These are phyloP conservation scores for Chlorocebus sabaeus DNA, from an alignment of 2,113 vertebrate species.

Conservation along the genomic window DNA sequence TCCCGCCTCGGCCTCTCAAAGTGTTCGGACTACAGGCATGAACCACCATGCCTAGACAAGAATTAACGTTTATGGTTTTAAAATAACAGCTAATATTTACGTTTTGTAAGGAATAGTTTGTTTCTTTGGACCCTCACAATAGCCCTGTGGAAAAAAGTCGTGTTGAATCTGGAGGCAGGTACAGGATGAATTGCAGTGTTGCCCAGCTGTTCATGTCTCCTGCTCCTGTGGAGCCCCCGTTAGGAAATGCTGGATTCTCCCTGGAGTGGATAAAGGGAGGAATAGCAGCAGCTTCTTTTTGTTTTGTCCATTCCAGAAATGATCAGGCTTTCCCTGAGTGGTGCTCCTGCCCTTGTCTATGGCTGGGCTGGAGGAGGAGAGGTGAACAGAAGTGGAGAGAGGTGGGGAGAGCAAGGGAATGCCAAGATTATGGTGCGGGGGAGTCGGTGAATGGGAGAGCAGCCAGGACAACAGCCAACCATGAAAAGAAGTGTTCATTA, in stretches of 20 bases:
- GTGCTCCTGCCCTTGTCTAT: neutral
- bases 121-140: neutral
- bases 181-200: fast-evolving
- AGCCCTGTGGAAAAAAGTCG: neutral
- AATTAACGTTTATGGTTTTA: neutral
- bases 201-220: fast-evolving
- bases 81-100: neutral
- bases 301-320: neutral
- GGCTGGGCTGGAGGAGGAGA: neutral
- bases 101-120: neutral
- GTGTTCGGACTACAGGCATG: too few species aligned
- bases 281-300: neutral
- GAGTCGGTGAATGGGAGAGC: neutral
- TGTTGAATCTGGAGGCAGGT: neutral
- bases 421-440: neutral
- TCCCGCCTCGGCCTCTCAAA: too few species aligned
- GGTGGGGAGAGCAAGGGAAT: too few species aligned
- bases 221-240: fast-evolving
- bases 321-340: neutral
- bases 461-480: neutral
- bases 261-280: neutral
- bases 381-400: neutral
- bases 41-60: too few species aligned
- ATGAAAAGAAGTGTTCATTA: neutral
- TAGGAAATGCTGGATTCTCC: neutral